These are phyloP conservation scores for Orthosia gracilis DNA, from an alignment of 2,888 invertebrate genomes.

Conservation along the genomic window DNA sequence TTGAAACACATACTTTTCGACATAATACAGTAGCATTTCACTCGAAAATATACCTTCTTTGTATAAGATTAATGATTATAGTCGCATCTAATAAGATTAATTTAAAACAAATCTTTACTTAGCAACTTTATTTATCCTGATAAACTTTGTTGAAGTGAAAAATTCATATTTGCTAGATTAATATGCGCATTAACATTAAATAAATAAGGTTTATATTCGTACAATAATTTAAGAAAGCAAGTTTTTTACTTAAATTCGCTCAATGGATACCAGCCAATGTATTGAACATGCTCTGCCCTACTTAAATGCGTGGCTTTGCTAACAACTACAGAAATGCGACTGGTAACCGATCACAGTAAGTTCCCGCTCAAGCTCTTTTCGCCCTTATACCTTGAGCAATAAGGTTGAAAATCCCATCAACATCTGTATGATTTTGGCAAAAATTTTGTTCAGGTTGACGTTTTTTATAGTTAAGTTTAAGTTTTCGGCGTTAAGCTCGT, in stretches of 20 bases:
- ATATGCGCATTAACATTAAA: neutral
- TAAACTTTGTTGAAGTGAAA: too few relatives aligned
- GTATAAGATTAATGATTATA: too few relatives aligned
- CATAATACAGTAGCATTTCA: neutral
- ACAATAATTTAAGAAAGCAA: neutral
- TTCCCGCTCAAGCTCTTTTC: neutral
- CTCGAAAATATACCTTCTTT: neutral
- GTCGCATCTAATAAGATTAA: too few relatives aligned
- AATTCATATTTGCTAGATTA: neutral
- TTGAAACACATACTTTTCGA: neutral
- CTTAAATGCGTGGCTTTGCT: neutral
- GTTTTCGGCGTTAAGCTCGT: conserved; percentile 25
- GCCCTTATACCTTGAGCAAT: neutral
- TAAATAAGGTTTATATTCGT: neutral
- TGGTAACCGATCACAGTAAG: neutral
- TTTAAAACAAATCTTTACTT: too few relatives aligned
- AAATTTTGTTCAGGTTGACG: neutral
- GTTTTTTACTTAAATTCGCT: neutral
- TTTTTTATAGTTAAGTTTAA: conserved; percentile 28
- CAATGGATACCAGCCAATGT: neutral
- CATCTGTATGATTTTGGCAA: neutral
- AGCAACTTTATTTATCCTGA: too few relatives aligned
- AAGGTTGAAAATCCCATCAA: neutral
- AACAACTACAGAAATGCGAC: conserved; percentile 24
- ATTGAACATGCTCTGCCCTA: neutral